phyloP scores from a whole-genome alignment of 2,888 invertebrate genomes.

The Pachycephus smyrnensis region DNA sequence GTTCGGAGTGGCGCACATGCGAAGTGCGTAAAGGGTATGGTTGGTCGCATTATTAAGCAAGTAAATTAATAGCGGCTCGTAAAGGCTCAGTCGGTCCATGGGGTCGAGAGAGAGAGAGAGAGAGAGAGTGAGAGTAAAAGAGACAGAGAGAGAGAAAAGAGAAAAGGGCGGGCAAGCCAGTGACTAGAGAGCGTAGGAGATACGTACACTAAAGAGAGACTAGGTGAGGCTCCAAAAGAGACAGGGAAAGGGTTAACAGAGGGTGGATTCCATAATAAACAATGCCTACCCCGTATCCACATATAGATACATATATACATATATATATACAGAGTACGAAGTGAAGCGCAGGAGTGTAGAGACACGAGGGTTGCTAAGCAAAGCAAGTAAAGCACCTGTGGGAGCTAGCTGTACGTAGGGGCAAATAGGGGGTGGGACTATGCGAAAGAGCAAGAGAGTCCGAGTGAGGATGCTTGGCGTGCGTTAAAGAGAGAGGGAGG shows the following conservation, averaged over 20 bases:
- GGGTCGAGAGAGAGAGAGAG: conserved; percentile 29
- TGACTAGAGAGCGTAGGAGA: background rate
- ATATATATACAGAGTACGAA: conserved; percentile 21
- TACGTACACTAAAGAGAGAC: too few species aligned
- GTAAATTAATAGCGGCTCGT: conserved; percentile 65
- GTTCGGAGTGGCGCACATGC: background rate
- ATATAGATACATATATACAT: conserved; percentile 11
- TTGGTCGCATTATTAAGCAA: conserved; percentile 61
- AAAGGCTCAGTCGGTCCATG: conserved; percentile 33
- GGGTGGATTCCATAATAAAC: conserved; percentile 61
- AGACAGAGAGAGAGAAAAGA: conserved; percentile 28
- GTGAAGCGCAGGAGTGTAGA: conserved; percentile 4
- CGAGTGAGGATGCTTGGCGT: too few species aligned
- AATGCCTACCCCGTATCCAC: conserved; percentile 43
- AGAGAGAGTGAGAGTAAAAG: conserved; percentile 12
- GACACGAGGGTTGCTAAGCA: conserved; percentile 57
- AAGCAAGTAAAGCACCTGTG: conserved; percentile 61
- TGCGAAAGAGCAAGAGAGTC: conserved; percentile 19
- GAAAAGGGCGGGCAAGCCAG: conserved; percentile 6
- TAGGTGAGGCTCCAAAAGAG: too few species aligned
- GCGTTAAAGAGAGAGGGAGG: conserved; percentile 20
- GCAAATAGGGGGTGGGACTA: conserved; percentile 5
- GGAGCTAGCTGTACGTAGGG: conserved; percentile 40
- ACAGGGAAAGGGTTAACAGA: conserved; percentile 32
- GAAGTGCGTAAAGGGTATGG: conserved; percentile 1